Conservation (phyloP, 2,797 vertebrate species). For the Enteromius viviparus region DNA sequence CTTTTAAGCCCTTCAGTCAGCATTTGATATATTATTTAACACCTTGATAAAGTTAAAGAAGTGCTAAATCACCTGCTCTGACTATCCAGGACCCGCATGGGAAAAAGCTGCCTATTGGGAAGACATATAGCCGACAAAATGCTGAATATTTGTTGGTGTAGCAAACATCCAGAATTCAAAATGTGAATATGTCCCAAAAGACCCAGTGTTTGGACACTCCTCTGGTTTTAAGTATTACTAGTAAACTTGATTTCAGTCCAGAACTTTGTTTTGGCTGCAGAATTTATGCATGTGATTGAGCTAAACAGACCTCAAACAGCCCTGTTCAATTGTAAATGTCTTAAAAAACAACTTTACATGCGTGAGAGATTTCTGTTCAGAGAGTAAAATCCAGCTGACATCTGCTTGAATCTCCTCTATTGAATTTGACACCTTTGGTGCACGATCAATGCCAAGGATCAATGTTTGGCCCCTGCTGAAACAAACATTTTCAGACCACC, state of each 20-base stretch:
- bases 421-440: slow-evolving; percentile 66
- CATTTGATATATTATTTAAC: slow-evolving; percentile 54
- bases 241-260: slow-evolving; percentile 1
- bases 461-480: slow-evolving; percentile 66
- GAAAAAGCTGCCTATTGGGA: not conserved
- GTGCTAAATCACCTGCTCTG: not conserved
- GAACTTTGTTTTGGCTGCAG: slow-evolving; percentile 23
- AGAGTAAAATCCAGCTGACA: slow-evolving; percentile 16
- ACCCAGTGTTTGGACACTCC: not conserved
- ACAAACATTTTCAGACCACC: slow-evolving; percentile 70
- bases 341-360: slow-evolving; percentile 9
- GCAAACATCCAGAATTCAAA: not conserved
- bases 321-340: not conserved
- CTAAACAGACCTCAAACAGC: not conserved
- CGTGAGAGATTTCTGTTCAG: slow-evolving; percentile 11
- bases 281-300: not conserved
- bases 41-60: slow-evolving; percentile 39
- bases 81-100: not conserved
- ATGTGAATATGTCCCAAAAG: not conserved
- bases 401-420: slow-evolving; percentile 51
- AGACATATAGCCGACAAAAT: not conserved
- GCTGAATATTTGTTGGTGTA: not conserved
- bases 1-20: slow-evolving; percentile 4
- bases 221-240: not conserved
- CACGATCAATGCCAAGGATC: slow-evolving; percentile 69